Evolutionary conservation across 2,113 vertebrate genomes (phyloP), one percentile per base, ranked within the genome.

Genomic region (Rhabdornis inornatus): DNA sequence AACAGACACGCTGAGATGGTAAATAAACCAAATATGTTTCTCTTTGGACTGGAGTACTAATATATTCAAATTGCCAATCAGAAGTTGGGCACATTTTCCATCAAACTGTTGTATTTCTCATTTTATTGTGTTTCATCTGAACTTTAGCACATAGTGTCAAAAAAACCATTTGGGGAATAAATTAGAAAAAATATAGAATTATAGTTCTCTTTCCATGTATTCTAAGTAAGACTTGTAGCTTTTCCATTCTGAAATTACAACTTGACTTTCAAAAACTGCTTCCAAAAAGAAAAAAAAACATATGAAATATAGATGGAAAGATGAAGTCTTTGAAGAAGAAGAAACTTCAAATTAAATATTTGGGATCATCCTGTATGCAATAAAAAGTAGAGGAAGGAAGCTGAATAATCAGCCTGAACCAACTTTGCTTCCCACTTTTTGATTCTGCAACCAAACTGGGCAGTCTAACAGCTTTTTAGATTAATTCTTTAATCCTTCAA

Each of bases 301-400:
- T 5, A 45, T 8, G 2, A 91, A 88, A 59, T 27, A 39, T 5
- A 55, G 10, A 4, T 42, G 9, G 11, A 89, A 93, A 57, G 10
- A 61, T 78, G 1, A 39, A 66, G 11, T 47, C 39, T 72, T 68
- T n/a, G 35, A 39, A 74, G 13, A 80, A 78, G 12, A 83, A 39
- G 42, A 77, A 66, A 35, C 0, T 2, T 0, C 4, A 60, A 55
- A 66, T 2, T 22, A 31, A 74, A 15, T 79, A 45, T 42, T 80
- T 44, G 52, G 1, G 2, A 8, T 66, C 16, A 21, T 35, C n/a
- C 78, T 40, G 4, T 30, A 37, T 50, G 17, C 25, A 66, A 39
- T 21, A 87, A 82, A 93, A 70, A 25, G 3, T 30, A 27, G 6
- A 12, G 4, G 6, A 13, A 11, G 20, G 75, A 60, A 50, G 2